Evolutionary conservation across 2,113 vertebrate species (phyloP).

Genomic region (Ancistrus triradiatus): DNA sequence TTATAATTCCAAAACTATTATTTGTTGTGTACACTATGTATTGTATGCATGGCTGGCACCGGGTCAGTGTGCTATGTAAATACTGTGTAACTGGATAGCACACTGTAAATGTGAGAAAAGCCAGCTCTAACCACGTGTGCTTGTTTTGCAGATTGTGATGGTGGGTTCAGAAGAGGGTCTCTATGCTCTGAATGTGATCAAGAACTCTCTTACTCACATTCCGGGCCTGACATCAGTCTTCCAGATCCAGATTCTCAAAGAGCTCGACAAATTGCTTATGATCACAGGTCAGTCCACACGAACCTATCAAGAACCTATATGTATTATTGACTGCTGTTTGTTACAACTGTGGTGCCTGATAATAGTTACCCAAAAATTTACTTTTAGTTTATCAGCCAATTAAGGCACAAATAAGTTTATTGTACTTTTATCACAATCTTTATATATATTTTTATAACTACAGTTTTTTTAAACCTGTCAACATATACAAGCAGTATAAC

Average conservation of each 20-base stretch:
- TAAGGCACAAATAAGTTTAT: too few species aligned
- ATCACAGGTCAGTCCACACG: constrained; percentile 79
- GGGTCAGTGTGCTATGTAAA: neutral
- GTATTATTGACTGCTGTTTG: too few species aligned
- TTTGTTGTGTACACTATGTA: neutral
- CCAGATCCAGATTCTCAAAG: constrained; percentile 96
- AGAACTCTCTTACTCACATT: constrained; percentile 93
- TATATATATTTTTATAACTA: too few species aligned
- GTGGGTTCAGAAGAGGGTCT: constrained; percentile 96
- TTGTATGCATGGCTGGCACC: neutral
- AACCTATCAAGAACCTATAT: too few species aligned
- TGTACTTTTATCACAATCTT: too few species aligned
- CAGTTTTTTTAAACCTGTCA: too few species aligned
- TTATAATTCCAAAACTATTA: too few species aligned
- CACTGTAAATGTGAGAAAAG: neutral
- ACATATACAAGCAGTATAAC: too few species aligned
- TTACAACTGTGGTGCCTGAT: too few species aligned
- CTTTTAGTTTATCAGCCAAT: too few species aligned
- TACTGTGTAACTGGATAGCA: neutral
- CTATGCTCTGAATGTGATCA: constrained; percentile 94
- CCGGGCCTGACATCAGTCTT: constrained; percentile 92
- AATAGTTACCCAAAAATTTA: too few species aligned
- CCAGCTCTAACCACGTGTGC: neutral
- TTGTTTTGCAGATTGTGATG: constrained; percentile 79
- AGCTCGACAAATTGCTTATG: constrained; percentile 94